Base-by-base conservation (phyloP, 2,888 invertebrate species). In the Thumatha senex region DNA sequence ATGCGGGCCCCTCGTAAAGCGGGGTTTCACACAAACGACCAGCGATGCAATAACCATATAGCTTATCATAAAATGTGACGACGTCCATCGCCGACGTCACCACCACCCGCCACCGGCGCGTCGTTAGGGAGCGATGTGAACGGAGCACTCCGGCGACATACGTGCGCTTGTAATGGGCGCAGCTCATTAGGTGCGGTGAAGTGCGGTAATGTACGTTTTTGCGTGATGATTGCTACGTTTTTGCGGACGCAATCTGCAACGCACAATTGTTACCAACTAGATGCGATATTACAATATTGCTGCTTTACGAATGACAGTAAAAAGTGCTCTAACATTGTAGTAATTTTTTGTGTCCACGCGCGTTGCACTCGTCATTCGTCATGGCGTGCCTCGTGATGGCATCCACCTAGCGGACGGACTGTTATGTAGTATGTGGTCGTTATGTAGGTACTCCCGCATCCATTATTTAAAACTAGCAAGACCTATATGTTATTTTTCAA, bases 361-460 rank as follows among this genome's bases (percentile, higher is more conserved):
- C 55, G 43, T 54, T 43, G 51, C 48, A 31, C 36, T 24, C 18
- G 18, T 24, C 5, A 5, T n/a, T n/a, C n/a, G n/a, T n/a, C n/a
- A n/a, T n/a, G n/a, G n/a, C n/a, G n/a, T n/a, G 56, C 57, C 54
- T 56, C 65, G 64, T 64, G 68, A 51, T 35, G 68, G 64, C 60
- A 64, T 64, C 53, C 53, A 24, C 18, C 18, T 2, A 24, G 18
- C 18, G 18, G n/a, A n/a, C n/a, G n/a, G n/a, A n/a, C n/a, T n/a
- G n/a, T n/a, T n/a, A n/a, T n/a, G 49, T 42, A 35, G 54, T 46
- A 44, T 41, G 41, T 14, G 11, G 46, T 15, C 30, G 7, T 15
- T 15, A 35, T 7, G 36, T 10, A 13, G 12, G 11, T 41, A 41
- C n/a, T 14, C 14, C 35, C 36, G 10, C 36, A 10, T 36, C 9